Evolutionary conservation across 2,888 invertebrate genomes (phyloP).

Genomic region (Mesochorus sp.): DNA sequence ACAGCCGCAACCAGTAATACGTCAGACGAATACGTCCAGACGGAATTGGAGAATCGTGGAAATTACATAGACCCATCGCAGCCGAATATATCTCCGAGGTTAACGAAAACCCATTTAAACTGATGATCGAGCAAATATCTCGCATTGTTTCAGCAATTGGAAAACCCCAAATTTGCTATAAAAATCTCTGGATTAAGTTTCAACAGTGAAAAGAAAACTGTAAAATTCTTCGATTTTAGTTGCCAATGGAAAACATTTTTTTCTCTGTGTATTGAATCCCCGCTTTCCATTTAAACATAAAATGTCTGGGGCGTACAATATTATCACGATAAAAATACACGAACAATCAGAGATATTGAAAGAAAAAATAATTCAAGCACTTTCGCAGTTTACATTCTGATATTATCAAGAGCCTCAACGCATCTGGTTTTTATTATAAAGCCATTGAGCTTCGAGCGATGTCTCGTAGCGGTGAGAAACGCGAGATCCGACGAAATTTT

Average conservation of each 20-base stretch:
- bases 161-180: slow-evolving; percentile 8
- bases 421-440: slow-evolving; percentile 49
- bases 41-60: slow-evolving; percentile 49
- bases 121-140: slow-evolving; percentile 16
- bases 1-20: slow-evolving; percentile 26
- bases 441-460: slow-evolving; percentile 13
- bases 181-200: no score
- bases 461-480: slow-evolving; percentile 31
- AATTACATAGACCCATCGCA: slow-evolving; percentile 54
- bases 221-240: no score
- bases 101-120: slow-evolving; percentile 6
- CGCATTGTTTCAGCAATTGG: neutral
- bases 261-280: no score
- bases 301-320: no score
- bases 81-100: slow-evolving; percentile 16
- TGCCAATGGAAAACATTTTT: no score
- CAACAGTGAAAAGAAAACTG: no score
- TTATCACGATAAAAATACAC: neutral
- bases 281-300: no score
- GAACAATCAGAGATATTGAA: neutral
- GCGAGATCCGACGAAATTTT: slow-evolving; percentile 11
- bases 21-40: slow-evolving; percentile 48
- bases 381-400: slow-evolving; percentile 26
- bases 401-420: neutral
- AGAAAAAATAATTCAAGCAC: neutral